Evolutionary conservation across 2,113 vertebrate species (phyloP).

Genomic region (Pterocles gutturalis): DNA sequence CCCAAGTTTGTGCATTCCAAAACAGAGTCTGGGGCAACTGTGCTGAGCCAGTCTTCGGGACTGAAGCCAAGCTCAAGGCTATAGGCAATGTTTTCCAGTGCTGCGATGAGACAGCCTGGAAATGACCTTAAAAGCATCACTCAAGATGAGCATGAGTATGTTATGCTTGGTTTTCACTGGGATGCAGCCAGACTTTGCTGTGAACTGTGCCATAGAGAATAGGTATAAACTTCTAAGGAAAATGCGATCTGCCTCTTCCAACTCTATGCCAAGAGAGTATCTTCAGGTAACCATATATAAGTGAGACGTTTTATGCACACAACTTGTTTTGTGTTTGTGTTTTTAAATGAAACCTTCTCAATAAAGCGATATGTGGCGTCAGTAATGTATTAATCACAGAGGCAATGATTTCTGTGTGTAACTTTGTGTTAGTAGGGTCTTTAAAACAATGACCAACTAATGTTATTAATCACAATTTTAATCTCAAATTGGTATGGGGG

Average conservation of each 20-base stretch:
- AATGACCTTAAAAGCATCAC: neutral
- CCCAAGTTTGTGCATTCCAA: neutral
- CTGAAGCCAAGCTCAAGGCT: neutral
- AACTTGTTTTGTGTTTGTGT: neutral
- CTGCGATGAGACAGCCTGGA: too few species aligned
- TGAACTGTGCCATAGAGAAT: fast-evolving
- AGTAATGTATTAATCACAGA: neutral
- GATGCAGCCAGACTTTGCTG: neutral
- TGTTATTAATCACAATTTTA: neutral
- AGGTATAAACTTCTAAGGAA: neutral
- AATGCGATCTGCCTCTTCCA: neutral
- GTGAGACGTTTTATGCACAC: neutral
- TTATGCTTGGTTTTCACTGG: neutral
- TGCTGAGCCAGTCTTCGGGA: neutral
- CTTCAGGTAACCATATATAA: neutral
- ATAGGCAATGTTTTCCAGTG: neutral
- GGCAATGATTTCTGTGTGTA: neutral
- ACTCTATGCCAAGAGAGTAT: fast-evolving
- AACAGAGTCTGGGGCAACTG: neutral
- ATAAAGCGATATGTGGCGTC: neutral
- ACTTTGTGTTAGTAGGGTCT: neutral
- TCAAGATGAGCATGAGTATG: fast-evolving
- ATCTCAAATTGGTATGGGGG: neutral
- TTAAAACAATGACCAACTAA: neutral
- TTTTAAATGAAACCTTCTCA: neutral